Evolutionary conservation across 2,113 vertebrate species (phyloP), one percentile per base, ranked within the genome.

Genomic region (Paracanthobrama guichenoti): DNA sequence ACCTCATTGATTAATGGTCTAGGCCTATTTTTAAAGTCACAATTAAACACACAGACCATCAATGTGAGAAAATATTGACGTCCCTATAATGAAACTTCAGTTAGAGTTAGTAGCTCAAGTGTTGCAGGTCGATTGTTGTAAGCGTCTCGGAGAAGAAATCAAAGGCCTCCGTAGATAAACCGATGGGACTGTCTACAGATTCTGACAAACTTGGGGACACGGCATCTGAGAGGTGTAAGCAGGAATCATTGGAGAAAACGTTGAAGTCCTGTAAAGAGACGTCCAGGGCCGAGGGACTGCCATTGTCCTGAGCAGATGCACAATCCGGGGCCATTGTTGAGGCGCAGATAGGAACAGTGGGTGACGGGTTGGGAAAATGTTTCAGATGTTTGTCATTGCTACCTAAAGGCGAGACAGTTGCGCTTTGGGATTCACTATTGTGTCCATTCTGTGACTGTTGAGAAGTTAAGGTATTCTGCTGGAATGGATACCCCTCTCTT

Each of bases 381-480:
- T 98, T 98, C 91, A 95, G 92, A 97, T 98, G 96, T 97, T 97
- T 98, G 94, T 98, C 97, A 97, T 96, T 95, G 94, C 95, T 96
- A 91, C 93, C 95, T 94, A 96, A 93, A 94, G 93, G 94, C 83
- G 95, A 93, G 89, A 94, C 95, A 85, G 96, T 90, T 84, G 95
- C 94, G 94, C 92, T 96, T 90, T 94, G 97, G 90, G 92, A 93
- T 81, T 97, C 96, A 76, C 95, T 96, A 96, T 96, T 96, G 96
- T 98, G 95, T 89, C 89, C 93, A 87, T 93, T 95, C 74, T 94
- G 96, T 28, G 94, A 92, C 91, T 95, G 96, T 89, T 97, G 96
- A 88, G 96, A 94, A 87, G 94, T 94, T 89, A 96, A 94, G 84
- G 95, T 94, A 90, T 97, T 96, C 87, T 96, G 96, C 86, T 96